Percentiles rank a stretch among this genome's conserved stretches.
Conservation (phyloP, 2,888 invertebrate species). For the Tetanocera ferruginea region DNA sequence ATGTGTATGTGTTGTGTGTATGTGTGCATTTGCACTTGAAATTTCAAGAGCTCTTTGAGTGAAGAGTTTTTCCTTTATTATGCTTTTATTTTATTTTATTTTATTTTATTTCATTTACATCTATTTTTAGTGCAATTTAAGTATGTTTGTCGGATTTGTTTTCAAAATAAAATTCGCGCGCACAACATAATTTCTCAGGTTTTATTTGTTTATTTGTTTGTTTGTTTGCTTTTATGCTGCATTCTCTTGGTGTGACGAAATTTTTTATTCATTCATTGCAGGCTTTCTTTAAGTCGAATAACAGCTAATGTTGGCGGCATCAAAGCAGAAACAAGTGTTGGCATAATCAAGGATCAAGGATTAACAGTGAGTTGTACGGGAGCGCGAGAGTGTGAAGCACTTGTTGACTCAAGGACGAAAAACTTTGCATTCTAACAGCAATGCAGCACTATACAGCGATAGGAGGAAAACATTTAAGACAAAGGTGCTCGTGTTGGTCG, state of each 20-base stretch:
- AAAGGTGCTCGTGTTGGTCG: background rate
- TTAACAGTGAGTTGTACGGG: no score
- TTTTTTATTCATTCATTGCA: background rate
- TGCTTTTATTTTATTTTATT: background rate
- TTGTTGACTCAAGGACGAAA: constrained; percentile 20
- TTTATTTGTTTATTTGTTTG: no score
- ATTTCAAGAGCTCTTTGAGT: constrained; percentile 3
- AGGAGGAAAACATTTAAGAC: background rate
- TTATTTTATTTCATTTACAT: background rate
- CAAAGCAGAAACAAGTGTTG: constrained; percentile 22
- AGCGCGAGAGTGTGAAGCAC: constrained; percentile 20
- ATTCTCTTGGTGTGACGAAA: background rate
- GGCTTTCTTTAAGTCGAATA: background rate
- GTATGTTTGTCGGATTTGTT: constrained; percentile 5
- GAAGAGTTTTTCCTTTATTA: background rate
- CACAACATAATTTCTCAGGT: no score
- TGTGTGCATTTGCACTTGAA: background rate
- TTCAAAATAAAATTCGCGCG: no score
- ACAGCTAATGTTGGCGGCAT: constrained; percentile 12
- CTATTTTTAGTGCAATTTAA: constrained; percentile 11
- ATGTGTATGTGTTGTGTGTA: constrained; percentile 32
- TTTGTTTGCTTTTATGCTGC: background rate
- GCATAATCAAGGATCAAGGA: constrained; percentile 12
- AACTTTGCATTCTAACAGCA: background rate
- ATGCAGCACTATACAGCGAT: background rate